These are phyloP conservation scores for Biston betularia DNA, from an alignment of 2,888 invertebrate species.

Conservation along the genomic window DNA sequence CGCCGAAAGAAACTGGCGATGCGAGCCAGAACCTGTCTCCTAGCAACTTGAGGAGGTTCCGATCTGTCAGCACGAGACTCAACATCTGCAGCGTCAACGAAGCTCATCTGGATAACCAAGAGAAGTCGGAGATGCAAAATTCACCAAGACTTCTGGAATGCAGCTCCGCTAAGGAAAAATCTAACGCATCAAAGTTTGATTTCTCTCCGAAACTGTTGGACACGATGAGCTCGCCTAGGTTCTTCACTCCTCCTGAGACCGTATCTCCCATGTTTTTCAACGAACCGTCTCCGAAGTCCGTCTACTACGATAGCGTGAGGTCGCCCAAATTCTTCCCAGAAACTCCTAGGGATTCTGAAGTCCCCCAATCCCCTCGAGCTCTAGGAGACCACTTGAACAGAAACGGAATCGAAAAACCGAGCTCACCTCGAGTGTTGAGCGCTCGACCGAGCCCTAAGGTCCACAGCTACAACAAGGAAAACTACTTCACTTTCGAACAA, in stretches of 20 bases:
- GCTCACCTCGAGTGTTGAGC: slow-evolving; percentile 69
- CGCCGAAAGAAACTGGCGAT: slow-evolving; percentile 56
- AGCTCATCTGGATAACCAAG: slow-evolving; percentile 64
- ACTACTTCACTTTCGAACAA: slow-evolving; percentile 79
- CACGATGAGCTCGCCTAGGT: slow-evolving; percentile 72
- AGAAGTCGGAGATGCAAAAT: slow-evolving; percentile 75
- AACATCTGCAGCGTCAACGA: slow-evolving; percentile 77
- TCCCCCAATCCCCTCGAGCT: slow-evolving; percentile 74
- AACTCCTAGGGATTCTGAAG: slow-evolving; percentile 70
- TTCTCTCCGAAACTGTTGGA: slow-evolving; percentile 79
- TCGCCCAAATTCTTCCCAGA: slow-evolving; percentile 81
- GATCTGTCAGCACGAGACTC: slow-evolving; percentile 76
- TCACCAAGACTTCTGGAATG: slow-evolving; percentile 76
- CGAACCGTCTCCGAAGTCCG: slow-evolving; percentile 78
- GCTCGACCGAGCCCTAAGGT: slow-evolving; percentile 77
- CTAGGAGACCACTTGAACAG: slow-evolving; percentile 72
- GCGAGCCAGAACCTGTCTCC: slow-evolving; percentile 64
- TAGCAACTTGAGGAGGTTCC: slow-evolving; percentile 68
- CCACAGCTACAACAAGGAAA: slow-evolving; percentile 77
- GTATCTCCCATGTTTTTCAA: slow-evolving; percentile 78
- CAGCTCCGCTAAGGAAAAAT: slow-evolving; percentile 77
- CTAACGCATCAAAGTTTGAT: slow-evolving; percentile 74
- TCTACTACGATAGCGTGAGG: slow-evolving; percentile 77
- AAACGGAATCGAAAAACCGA: slow-evolving; percentile 75
- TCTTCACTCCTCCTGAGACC: slow-evolving; percentile 79